A percentile compares a stretch with the other conserved stretches of the same genome.
These are phyloP conservation scores for Pemphigus obesinymphae DNA, from an alignment of 1,140 invertebrate genomes.

Conservation along the genomic window DNA sequence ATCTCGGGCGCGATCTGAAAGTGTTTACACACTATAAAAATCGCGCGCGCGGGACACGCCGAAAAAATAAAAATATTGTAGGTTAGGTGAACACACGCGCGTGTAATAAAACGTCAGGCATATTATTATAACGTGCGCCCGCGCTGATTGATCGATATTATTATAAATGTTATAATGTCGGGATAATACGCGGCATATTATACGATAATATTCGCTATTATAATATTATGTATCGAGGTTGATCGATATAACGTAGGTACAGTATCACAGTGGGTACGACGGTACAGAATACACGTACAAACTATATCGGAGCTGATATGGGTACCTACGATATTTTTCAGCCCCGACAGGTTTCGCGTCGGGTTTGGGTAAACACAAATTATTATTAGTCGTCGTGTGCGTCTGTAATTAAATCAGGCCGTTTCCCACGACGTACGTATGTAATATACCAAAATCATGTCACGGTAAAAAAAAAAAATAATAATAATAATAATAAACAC, in stretches of 20 bases:
- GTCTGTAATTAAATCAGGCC: conserved; percentile 8
- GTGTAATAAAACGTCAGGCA: neutral
- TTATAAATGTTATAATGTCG: neutral
- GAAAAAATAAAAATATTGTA: neutral
- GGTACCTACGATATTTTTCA: neutral
- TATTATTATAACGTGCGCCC: neutral
- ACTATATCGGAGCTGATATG: neutral
- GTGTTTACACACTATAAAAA: neutral
- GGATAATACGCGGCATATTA: neutral
- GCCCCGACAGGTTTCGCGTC: neutral
- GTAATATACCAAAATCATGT: conserved; percentile 1
- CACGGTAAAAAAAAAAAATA: neutral
- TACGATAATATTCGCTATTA: neutral
- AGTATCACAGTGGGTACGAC: no score
- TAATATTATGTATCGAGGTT: conserved; percentile 25
- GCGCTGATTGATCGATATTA: neutral
- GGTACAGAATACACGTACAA: neutral
- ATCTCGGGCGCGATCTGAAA: neutral
- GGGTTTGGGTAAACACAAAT: neutral
- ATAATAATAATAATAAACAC: neutral
- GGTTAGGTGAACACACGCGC: no score
- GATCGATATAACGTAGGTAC: neutral
- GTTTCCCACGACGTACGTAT: neutral
- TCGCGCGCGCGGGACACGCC: neutral
- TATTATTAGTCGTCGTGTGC: neutral